Base-by-base conservation (phyloP, 2,797 vertebrate species). In the Merluccius polli region DNA sequence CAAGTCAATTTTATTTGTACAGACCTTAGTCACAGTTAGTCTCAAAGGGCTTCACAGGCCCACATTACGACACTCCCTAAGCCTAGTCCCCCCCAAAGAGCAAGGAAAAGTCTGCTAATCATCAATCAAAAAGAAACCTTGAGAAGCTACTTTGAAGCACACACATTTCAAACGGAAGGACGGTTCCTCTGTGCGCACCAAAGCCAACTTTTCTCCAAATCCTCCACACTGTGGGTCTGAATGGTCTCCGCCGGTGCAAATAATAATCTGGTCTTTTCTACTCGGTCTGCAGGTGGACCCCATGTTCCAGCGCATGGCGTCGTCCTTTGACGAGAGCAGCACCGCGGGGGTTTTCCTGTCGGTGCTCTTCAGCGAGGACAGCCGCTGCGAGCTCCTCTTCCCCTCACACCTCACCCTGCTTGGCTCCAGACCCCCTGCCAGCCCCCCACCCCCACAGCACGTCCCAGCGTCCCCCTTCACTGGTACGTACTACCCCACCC, bases 241-340 rank as follows among this genome's bases (percentile, higher is more conserved):
- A 35, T 35, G 33, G 33, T 3, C 44, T 21, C 16, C 16, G 4
- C 48, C 16, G 3, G 33, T 35, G 33, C 3, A 35, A 3, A 35
- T 35, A 35, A 35, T 8, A 3, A 35, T 35, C 33, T 35, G 33
- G 33, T 44, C 32, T 44, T 27, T 32, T 2, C 0, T 59, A n/a
- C 24, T 65, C 10, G 18, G 7, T 10, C 63, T 1, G 29, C 85
- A 99, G 97, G 89, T 96, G 32, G 96, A 99, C 81, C 97, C 97
- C 82, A 94, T 98, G 94, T 97, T 99, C 89, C 97, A 96, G 88
- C 94, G 93, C 52, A 93, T 95, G 0, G 94, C 94, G 0, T 92
- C 94, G 0, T 95, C 96, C 0, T 98, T 98, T 0, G 95, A 98
- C 21, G 97, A 99, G 81, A 96, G 95, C 90, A 97, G 93, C 87